These are phyloP conservation scores for Drosophila melanica DNA, from an alignment of 1,140 invertebrate genomes.

Conservation along the genomic window DNA sequence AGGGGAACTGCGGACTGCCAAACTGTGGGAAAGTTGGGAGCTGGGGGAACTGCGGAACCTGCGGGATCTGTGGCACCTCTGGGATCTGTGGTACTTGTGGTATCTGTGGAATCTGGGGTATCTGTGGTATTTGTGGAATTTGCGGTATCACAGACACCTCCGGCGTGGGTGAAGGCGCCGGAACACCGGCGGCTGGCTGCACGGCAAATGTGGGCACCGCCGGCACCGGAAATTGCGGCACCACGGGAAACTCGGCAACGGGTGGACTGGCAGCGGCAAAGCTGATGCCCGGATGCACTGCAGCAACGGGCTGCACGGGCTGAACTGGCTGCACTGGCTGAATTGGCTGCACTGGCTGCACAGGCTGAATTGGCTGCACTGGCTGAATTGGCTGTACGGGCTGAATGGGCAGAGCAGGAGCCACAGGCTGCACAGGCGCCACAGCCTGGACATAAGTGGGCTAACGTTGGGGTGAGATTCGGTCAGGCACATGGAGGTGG, in stretches of 20 bases:
- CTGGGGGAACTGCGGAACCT: slow-evolving; percentile 27
- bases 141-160: slow-evolving; percentile 47
- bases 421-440: slow-evolving; percentile 40
- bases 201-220: slow-evolving; percentile 51
- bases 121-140: slow-evolving; percentile 18
- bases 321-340: slow-evolving; percentile 54
- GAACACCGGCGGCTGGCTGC: slow-evolving; percentile 47
- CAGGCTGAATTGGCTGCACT: slow-evolving; percentile 21
- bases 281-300: slow-evolving; percentile 47
- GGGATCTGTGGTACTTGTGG: slow-evolving; percentile 42
- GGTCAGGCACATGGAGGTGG: neutral
- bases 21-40: slow-evolving; percentile 39
- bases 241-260: slow-evolving; percentile 38
- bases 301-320: slow-evolving; percentile 45
- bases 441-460: slow-evolving; percentile 55
- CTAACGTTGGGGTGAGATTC: slow-evolving; percentile 15
- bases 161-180: slow-evolving; percentile 31
- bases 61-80: slow-evolving; percentile 1
- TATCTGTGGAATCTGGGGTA: slow-evolving; percentile 32
- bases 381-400: slow-evolving; percentile 22
- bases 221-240: slow-evolving; percentile 11
- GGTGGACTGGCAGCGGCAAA: slow-evolving; percentile 37
- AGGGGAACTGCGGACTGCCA: slow-evolving; percentile 16
- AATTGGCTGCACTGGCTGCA: slow-evolving; percentile 34
- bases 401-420: slow-evolving; percentile 16